Evolutionary conservation across 2,113 vertebrate species (phyloP).

Genomic region (Glaucidium brasilianum): DNA sequence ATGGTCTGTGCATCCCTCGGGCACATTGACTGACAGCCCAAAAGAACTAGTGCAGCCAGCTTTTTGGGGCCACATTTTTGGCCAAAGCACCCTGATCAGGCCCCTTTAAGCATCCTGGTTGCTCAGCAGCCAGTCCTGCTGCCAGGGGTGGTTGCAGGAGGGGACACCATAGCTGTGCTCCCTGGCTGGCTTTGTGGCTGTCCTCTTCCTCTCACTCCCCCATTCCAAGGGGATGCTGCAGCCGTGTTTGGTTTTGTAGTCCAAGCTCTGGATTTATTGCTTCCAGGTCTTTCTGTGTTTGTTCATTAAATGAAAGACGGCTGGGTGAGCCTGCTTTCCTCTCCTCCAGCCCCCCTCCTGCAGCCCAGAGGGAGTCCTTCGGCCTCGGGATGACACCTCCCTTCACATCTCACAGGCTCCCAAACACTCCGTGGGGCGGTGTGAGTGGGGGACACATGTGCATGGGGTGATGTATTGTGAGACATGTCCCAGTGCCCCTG

Average conservation of each 20-base stretch:
- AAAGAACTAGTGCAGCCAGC: background rate
- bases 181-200: background rate
- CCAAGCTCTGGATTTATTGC: constrained; percentile 49
- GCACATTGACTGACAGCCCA: background rate
- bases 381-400: rapidly evolving
- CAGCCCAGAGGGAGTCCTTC: background rate
- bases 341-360: background rate
- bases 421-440: rapidly evolving
- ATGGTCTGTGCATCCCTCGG: background rate
- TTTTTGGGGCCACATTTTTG: background rate
- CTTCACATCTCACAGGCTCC: background rate
- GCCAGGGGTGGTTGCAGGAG: background rate
- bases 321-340: background rate
- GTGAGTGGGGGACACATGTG: rapidly evolving
- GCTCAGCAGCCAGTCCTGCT: background rate
- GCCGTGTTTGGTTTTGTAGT: constrained; percentile 27
- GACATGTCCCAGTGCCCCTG: rapidly evolving
- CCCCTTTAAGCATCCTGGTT: background rate
- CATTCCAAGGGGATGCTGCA: background rate
- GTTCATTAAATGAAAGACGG: constrained; percentile 13
- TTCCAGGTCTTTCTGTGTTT: constrained; percentile 56
- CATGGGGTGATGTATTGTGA: background rate
- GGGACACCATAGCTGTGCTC: background rate
- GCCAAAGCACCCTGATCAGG: background rate
- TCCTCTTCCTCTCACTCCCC: background rate